A percentile compares a stretch with the other conserved stretches of the same genome.
Evolutionary conservation across 2,888 invertebrate species (phyloP).

Genomic region (Macrophya alboannulata): DNA sequence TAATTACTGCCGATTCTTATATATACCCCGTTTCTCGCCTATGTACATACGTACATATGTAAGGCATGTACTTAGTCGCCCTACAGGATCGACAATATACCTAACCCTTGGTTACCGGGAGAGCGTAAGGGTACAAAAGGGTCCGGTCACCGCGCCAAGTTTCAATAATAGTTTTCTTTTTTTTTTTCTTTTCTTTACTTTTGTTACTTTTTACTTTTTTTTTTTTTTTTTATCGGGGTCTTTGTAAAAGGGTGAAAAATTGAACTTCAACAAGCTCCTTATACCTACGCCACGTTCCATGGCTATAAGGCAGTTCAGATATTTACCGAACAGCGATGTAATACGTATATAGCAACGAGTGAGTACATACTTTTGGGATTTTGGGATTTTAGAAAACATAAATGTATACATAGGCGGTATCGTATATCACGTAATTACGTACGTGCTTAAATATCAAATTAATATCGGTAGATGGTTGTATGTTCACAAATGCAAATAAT

Average conservation of each 20-base stretch:
- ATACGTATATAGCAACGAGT: neutral
- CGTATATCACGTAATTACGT: slow-evolving; percentile 15
- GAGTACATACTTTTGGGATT: too few relatives aligned
- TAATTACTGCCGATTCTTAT: neutral
- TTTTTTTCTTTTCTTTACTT: neutral
- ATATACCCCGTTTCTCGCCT: neutral
- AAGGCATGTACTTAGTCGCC: too few relatives aligned
- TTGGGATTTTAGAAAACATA: too few relatives aligned
- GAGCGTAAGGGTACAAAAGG: neutral
- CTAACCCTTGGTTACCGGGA: too few relatives aligned
- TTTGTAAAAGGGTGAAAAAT: slow-evolving; percentile 39
- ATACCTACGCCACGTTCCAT: neutral
- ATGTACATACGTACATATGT: neutral
- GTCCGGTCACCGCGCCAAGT: neutral
- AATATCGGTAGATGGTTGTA: neutral
- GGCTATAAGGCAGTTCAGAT: neutral
- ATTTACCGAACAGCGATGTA: slow-evolving; percentile 9
- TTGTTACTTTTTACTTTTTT: neutral
- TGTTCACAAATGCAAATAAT: neutral
- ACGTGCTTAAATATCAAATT: slow-evolving; percentile 31
- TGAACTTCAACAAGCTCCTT: slow-evolving; percentile 1
- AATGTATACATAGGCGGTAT: slow-evolving; percentile 37
- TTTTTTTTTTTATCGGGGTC: slow-evolving; percentile 13
- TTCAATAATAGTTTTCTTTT: slow-evolving; percentile 33
- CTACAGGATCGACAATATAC: too few relatives aligned